These are phyloP conservation scores for Drosophila ambigua DNA, from an alignment of 1,140 invertebrate genomes.

Conservation along the genomic window DNA sequence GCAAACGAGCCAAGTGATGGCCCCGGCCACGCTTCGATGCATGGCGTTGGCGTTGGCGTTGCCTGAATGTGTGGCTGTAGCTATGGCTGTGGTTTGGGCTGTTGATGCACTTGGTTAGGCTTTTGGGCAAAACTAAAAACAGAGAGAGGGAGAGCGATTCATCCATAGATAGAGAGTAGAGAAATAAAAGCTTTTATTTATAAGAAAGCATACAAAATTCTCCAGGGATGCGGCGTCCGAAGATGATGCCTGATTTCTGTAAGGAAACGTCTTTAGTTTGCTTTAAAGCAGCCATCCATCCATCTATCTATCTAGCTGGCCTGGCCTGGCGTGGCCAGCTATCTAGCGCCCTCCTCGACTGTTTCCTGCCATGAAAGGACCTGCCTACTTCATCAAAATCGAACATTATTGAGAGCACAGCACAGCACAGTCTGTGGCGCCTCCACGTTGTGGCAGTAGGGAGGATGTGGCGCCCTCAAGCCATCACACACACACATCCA, in stretches of 20 bases:
- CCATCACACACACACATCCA: constrained; percentile 52
- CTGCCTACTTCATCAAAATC: constrained; percentile 65
- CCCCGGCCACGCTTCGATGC: constrained; percentile 70
- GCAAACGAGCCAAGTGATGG: constrained; percentile 81
- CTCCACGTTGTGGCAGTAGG: constrained; percentile 21
- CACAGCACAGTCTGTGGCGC: constrained; percentile 26
- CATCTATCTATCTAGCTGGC: not conserved
- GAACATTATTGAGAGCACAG: constrained; percentile 43
- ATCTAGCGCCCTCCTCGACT: not conserved
- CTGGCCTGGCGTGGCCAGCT: no score
- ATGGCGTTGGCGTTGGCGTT: constrained; percentile 62
- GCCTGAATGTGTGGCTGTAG: not conserved
- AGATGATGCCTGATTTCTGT: not conserved
- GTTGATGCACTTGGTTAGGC: constrained; percentile 25
- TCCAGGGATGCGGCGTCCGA: not conserved
- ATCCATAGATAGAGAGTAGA: no score
- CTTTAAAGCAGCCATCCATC: not conserved
- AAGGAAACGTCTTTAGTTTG: no score
- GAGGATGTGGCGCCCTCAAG: constrained; percentile 14
- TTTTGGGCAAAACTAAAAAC: not conserved
- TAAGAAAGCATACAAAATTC: not conserved
- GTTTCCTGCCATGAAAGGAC: no score
- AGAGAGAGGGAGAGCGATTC: no score
- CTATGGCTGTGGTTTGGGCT: not conserved
- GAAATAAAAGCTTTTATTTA: no score